These are phyloP conservation scores for Marronus borbonicus DNA, from an alignment of 2,888 invertebrate species.

Conservation along the genomic window DNA sequence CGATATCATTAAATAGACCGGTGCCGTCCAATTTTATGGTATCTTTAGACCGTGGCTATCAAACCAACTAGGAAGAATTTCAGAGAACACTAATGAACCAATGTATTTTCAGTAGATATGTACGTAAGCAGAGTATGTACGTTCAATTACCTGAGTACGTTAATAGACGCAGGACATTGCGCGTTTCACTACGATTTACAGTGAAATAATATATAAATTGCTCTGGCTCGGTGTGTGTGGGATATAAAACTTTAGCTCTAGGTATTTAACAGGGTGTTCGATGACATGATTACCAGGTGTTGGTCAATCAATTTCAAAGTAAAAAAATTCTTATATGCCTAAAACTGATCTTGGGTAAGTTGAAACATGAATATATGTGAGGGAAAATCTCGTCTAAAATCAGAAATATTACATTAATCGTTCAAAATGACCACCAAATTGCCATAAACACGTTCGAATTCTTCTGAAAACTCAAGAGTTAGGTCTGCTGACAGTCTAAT, in stretches of 20 bases:
- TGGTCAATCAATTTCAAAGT: too few relatives aligned
- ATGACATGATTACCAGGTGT: too few relatives aligned
- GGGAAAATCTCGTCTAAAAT: too few relatives aligned
- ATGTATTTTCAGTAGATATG: slow-evolving; percentile 1
- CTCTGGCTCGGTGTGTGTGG: not conserved
- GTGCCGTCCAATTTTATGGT: slow-evolving; percentile 26
- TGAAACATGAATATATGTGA: too few relatives aligned
- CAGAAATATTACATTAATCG: too few relatives aligned
- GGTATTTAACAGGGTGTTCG: too few relatives aligned
- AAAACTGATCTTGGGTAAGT: too few relatives aligned
- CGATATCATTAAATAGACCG: slow-evolving; percentile 18
- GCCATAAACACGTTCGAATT: too few relatives aligned
- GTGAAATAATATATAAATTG: not conserved
- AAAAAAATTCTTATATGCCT: too few relatives aligned
- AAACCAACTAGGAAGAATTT: slow-evolving; percentile 32
- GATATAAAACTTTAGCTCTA: not conserved
- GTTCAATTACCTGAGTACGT: slow-evolving; percentile 17
- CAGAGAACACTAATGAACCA: not conserved
- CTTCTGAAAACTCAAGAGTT: too few relatives aligned
- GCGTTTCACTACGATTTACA: slow-evolving; percentile 1
- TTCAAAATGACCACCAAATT: too few relatives aligned
- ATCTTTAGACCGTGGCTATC: slow-evolving; percentile 10
- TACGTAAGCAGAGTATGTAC: slow-evolving; percentile 8
- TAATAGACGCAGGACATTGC: slow-evolving; percentile 1
- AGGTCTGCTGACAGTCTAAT: too few relatives aligned